phyloP scores from a whole-genome alignment of 2,888 invertebrate genomes.

The Syritta pipiens region DNA sequence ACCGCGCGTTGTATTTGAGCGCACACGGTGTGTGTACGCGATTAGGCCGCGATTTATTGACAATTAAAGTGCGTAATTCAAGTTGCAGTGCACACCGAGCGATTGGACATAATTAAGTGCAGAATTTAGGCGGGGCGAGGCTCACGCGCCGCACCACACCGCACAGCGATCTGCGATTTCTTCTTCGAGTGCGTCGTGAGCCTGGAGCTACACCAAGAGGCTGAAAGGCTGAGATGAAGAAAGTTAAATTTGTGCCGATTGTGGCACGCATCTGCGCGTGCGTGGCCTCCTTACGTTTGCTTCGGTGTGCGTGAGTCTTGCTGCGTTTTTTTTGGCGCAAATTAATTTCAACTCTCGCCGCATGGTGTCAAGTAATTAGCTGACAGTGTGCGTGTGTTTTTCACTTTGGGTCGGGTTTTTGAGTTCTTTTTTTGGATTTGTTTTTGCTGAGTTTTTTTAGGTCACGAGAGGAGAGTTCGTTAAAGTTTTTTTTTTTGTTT shows the following conservation, averaged over 20 bases:
- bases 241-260: constrained; percentile 52
- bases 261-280: constrained; percentile 55
- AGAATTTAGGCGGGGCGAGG: constrained; percentile 58
- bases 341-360: constrained; percentile 66
- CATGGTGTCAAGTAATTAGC: constrained; percentile 69
- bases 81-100: constrained; percentile 61
- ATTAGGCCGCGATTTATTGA: constrained; percentile 65
- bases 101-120: constrained; percentile 68
- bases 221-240: constrained; percentile 43
- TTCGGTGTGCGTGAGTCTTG: constrained; percentile 33
- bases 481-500: neutral
- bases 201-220: neutral
- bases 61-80: constrained; percentile 68
- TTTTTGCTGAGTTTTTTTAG: too few species aligned
- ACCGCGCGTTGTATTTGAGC: constrained; percentile 28
- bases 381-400: constrained; percentile 44
- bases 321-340: constrained; percentile 43
- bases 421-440: constrained; percentile 3
- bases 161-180: too few species aligned
- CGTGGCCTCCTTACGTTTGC: constrained; percentile 50
- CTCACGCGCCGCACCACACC: neutral
- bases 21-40: constrained; percentile 56
- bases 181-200: too few species aligned
- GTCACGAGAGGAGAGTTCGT: neutral
- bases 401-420: constrained; percentile 7